Conservation (phyloP, 2,888 invertebrate species). For the Cosmopolites sordidus region DNA sequence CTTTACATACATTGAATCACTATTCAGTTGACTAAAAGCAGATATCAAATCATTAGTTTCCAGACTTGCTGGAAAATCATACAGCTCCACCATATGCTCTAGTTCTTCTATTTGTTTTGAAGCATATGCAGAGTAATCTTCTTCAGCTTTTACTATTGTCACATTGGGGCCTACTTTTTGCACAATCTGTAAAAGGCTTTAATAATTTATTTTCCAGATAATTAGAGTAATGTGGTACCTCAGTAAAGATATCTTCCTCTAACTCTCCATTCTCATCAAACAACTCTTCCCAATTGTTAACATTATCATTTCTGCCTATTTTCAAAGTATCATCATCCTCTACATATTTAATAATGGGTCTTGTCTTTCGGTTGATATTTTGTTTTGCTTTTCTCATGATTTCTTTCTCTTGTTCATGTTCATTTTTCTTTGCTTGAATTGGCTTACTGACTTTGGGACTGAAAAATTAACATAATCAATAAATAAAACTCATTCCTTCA, state of each 20-base stretch:
- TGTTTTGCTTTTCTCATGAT: constrained; percentile 44
- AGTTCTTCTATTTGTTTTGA: constrained; percentile 40
- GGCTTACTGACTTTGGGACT: not conserved
- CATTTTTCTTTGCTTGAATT: constrained; percentile 25
- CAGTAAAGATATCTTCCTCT: constrained; percentile 36
- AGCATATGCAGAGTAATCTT: constrained; percentile 40
- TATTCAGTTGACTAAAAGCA: constrained; percentile 42
- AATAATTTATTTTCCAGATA: not conserved
- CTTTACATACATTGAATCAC: constrained; percentile 46
- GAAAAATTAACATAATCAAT: not conserved
- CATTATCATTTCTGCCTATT: constrained; percentile 36
- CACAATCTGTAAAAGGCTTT: constrained; percentile 35
- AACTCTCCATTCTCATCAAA: constrained; percentile 43
- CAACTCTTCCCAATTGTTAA: constrained; percentile 47
- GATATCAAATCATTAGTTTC: constrained; percentile 46
- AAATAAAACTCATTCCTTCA: not conserved
- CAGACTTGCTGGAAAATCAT: constrained; percentile 45
- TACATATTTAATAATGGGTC: constrained; percentile 44
- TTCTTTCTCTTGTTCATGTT: constrained; percentile 43
- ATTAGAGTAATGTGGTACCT: constrained; percentile 27
- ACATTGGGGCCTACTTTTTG: constrained; percentile 40
- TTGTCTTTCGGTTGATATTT: constrained; percentile 43
- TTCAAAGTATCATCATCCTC: constrained; percentile 37
- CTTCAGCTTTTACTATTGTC: constrained; percentile 38
- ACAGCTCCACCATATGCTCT: constrained; percentile 47